Evolutionary conservation across 2,888 invertebrate genomes (phyloP).

Genomic region (Stenotaenia linearis): DNA sequence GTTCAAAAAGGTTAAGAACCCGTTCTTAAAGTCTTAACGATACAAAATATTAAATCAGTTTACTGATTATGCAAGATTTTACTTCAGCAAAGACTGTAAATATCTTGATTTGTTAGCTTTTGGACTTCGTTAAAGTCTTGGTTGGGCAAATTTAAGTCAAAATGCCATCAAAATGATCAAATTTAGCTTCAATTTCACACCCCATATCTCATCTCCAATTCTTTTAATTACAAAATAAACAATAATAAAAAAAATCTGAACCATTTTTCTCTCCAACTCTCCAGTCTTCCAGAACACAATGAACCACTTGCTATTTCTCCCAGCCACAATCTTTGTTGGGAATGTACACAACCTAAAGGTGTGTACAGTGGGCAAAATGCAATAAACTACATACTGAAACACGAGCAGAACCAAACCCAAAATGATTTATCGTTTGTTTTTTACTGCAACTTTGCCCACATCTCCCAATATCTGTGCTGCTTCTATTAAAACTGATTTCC

Average conservation of each 20-base stretch:
- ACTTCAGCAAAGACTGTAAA: no score
- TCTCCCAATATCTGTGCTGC: not conserved
- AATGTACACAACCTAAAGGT: conserved; percentile 17
- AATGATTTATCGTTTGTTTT: conserved; percentile 21
- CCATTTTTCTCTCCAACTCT: not conserved
- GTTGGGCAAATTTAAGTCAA: no score
- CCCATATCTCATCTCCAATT: not conserved
- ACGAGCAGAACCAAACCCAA: not conserved
- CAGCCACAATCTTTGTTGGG: not conserved
- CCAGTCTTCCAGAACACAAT: not conserved
- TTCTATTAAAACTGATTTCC: conserved; percentile 9
- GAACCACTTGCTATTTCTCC: conserved; percentile 1
- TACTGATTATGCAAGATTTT: no score
- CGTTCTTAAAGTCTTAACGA: no score
- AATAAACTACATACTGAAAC: not conserved
- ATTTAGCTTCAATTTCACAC: not conserved
- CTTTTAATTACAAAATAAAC: not conserved
- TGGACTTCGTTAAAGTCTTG: no score
- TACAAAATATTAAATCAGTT: no score
- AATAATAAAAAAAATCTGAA: not conserved
- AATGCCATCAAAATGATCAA: no score
- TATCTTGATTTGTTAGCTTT: no score
- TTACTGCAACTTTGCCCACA: not conserved
- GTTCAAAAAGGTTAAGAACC: no score
- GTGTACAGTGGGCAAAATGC: not conserved